These are phyloP conservation scores for Sinocyclocheilus grahami DNA, from an alignment of 2,113 vertebrate species.

Conservation along the genomic window DNA sequence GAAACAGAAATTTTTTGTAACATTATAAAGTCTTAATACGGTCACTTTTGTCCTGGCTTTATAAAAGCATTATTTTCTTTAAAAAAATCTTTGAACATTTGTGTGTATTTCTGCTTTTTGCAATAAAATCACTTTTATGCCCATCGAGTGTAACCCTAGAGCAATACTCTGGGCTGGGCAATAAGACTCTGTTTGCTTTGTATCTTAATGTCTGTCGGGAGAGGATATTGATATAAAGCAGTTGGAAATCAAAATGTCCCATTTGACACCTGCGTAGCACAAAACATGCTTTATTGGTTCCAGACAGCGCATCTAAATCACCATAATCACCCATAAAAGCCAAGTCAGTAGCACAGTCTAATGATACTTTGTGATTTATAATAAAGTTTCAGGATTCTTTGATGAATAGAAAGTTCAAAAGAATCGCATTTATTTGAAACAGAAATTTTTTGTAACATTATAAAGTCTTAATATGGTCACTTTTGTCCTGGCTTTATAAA, in stretches of 20 bases:
- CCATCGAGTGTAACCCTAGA: background rate
- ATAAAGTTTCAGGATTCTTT: background rate
- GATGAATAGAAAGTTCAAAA: background rate
- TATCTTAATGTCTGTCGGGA: conserved; percentile 7
- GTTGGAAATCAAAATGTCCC: conserved; percentile 63
- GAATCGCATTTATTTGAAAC: background rate
- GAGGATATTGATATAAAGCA: conserved; percentile 31
- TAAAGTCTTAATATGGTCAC: background rate
- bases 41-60: background rate
- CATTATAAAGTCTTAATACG: background rate
- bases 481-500: background rate
- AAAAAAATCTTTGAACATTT: background rate
- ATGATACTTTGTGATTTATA: conserved; percentile 24
- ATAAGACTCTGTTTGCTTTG: conserved; percentile 7
- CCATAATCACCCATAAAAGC: no score
- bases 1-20: no score
- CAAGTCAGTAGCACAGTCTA: background rate
- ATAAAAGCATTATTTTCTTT: background rate
- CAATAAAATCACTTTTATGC: background rate
- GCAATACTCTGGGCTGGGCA: background rate
- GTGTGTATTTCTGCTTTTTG: background rate
- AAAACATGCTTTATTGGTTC: conserved; percentile 51
- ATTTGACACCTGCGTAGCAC: conserved; percentile 58
- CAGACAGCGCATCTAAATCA: conserved; percentile 52
- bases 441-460: background rate